phyloP scores from a whole-genome alignment of 2,888 invertebrate genomes.

The Plebejus argus region DNA sequence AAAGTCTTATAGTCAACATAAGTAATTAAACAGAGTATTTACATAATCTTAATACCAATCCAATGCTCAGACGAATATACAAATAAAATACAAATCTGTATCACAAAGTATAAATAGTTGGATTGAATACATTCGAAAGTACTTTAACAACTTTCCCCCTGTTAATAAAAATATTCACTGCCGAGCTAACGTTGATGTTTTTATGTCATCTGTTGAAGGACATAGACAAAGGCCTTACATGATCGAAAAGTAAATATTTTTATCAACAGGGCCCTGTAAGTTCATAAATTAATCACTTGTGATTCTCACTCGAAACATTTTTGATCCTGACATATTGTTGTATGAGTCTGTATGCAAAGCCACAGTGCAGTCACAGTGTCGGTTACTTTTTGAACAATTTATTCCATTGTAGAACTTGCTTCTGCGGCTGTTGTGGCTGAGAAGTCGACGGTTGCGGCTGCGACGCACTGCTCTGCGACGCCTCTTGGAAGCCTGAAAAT shows the following conservation, averaged over 20 bases:
- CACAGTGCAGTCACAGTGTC: slow-evolving; percentile 7
- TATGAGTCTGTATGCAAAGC: slow-evolving; percentile 30
- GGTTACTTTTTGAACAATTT: slow-evolving; percentile 65
- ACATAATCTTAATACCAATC: slow-evolving; percentile 1
- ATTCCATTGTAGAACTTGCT: slow-evolving; percentile 59
- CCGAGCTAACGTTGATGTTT: not conserved
- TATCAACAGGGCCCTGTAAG: not conserved
- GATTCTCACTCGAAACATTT: slow-evolving; percentile 18
- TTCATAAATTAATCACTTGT: slow-evolving; percentile 4
- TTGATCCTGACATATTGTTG: slow-evolving; percentile 17
- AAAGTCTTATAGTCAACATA: not conserved
- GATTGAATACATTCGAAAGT: not conserved
- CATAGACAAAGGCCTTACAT: not conserved
- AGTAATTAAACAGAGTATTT: slow-evolving; percentile 6
- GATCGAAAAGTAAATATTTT: not conserved
- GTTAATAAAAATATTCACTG: not conserved
- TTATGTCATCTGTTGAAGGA: not conserved
- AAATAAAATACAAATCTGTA: slow-evolving; percentile 20
- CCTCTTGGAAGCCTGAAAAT: slow-evolving; percentile 46
- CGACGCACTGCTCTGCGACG: slow-evolving; percentile 46
- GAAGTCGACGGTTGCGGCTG: slow-evolving; percentile 49
- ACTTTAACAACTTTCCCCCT: not conserved
- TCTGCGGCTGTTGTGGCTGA: slow-evolving; percentile 41
- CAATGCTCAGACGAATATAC: slow-evolving; percentile 8
- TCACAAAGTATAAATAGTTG: slow-evolving; percentile 27